Percentiles rank a stretch among this genome's conserved stretches.
Evolutionary conservation across 2,113 vertebrate species (phyloP).

Genomic region (Excalfactoria chinensis): DNA sequence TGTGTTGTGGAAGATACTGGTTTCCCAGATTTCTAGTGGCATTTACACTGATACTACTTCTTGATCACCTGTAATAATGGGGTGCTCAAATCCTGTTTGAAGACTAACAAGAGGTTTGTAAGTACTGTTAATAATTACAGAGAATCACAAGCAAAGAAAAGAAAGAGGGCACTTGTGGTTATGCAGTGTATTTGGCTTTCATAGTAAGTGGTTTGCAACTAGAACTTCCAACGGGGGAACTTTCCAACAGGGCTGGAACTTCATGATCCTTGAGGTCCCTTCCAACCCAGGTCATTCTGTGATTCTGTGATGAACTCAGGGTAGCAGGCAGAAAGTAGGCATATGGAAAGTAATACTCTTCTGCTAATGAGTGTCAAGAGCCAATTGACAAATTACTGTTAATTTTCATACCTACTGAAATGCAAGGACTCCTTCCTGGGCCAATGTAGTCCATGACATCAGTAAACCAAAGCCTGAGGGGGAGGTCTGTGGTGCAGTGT

Average conservation of each 20-base stretch:
- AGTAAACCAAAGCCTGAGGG: not conserved
- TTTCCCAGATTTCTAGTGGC: not conserved
- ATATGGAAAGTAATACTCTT: not conserved
- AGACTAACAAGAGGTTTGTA: not conserved
- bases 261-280: no score
- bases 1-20: not conserved
- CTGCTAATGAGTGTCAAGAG: not conserved
- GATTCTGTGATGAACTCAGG: not conserved
- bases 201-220: not conserved
- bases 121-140: not conserved
- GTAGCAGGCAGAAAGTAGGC: not conserved
- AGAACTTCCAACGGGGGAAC: not conserved
- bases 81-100: not conserved
- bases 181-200: not conserved
- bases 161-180: not conserved
- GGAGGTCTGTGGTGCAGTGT: not conserved
- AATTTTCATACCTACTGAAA: not conserved
- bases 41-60: not conserved
- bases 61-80: not conserved
- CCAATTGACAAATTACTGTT: not conserved
- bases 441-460: not conserved
- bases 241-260: no score
- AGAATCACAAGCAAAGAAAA: not conserved
- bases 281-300: no score
- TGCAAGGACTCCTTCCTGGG: not conserved